phyloP scores from a whole-genome alignment of 2,797 vertebrate species.

The Anomalospiza imberbis region DNA sequence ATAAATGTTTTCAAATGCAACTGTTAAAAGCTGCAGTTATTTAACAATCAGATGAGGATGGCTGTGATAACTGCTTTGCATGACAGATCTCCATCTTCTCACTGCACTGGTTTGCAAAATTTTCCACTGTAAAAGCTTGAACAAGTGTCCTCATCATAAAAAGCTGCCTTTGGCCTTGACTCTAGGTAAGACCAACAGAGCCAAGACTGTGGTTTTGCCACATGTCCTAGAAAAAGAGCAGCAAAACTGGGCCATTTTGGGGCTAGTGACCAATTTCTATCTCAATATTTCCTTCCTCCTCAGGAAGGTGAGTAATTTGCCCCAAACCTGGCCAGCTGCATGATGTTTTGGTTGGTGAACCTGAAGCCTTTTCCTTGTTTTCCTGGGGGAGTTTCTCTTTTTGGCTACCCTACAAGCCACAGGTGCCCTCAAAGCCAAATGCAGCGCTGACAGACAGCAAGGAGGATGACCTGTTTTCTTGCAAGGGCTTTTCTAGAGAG shows the following conservation, averaged over 20 bases:
- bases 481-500: not conserved
- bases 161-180: not conserved
- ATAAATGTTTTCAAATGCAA: not conserved
- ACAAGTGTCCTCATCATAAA: not conserved
- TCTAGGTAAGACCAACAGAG: not conserved
- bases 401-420: not conserved
- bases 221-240: not conserved
- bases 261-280: not conserved
- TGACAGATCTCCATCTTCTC: not conserved
- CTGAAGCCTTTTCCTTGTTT: not conserved
- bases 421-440: not conserved
- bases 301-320: not conserved
- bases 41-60: not conserved
- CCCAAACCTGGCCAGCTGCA: not conserved
- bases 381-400: not conserved
- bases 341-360: not conserved
- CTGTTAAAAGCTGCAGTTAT: not conserved
- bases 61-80: not conserved
- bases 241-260: not conserved
- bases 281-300: not conserved
- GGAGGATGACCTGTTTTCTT: not conserved
- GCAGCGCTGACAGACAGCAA: not conserved
- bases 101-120: not conserved
- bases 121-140: not conserved
- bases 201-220: conserved; percentile 5